Percentiles rank a stretch among this genome's conserved stretches.
phyloP scores from a whole-genome alignment of 2,888 invertebrate genomes.

The Drosophila anceps region DNA sequence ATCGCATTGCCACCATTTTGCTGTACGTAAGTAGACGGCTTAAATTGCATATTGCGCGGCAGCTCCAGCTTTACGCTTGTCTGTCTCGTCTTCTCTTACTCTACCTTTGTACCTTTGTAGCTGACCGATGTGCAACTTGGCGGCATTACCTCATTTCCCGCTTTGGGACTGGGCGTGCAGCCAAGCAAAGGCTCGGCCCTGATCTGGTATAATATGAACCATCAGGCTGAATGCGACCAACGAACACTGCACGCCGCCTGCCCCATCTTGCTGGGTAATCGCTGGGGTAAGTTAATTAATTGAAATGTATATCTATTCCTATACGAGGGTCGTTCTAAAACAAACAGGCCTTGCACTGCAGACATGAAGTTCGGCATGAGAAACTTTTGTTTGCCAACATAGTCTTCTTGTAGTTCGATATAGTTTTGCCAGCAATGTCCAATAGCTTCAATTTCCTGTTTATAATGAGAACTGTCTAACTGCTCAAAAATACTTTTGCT shows the following conservation, averaged over 20 bases:
- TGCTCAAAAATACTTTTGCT: background rate
- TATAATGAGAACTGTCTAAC: background rate
- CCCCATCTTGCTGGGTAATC: slow-evolving; percentile 51
- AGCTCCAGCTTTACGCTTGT: background rate
- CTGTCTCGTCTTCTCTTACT: background rate
- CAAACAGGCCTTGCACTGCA: no score
- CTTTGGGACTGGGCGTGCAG: slow-evolving; percentile 28
- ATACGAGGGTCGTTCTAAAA: background rate
- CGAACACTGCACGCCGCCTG: slow-evolving; percentile 45
- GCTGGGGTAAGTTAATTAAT: slow-evolving; percentile 36
- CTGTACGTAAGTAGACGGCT: slow-evolving; percentile 47
- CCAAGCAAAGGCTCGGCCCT: slow-evolving; percentile 37
- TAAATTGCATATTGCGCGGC: slow-evolving; percentile 14
- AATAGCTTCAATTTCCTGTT: slow-evolving; percentile 1
- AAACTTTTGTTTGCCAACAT: background rate
- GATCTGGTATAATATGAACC: slow-evolving; percentile 39
- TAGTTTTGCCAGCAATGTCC: background rate
- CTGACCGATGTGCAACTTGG: slow-evolving; percentile 42
- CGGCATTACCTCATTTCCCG: slow-evolving; percentile 45
- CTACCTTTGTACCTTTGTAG: slow-evolving; percentile 26
- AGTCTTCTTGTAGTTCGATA: background rate
- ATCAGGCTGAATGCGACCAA: slow-evolving; percentile 30
- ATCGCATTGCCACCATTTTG: slow-evolving; percentile 44
- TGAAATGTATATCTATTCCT: background rate
- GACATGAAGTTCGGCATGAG: background rate